Conservation (phyloP, 2,888 invertebrate species). For the Aporophyla nigra region DNA sequence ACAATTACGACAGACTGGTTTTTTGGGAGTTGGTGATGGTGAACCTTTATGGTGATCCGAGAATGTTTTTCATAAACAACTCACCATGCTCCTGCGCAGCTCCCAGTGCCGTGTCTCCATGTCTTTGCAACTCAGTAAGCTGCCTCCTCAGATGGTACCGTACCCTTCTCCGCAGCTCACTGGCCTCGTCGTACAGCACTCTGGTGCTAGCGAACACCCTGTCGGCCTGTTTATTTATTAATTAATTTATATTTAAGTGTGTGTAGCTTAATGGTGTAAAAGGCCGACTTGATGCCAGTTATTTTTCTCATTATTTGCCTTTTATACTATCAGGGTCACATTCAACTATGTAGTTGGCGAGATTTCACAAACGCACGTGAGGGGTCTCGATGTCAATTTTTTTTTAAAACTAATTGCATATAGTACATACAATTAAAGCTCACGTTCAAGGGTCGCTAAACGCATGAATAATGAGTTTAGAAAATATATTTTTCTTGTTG, state of each 20-base stretch:
- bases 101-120: conserved; percentile 93
- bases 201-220: conserved; percentile 84
- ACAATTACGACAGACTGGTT: neutral
- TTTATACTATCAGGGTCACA: neutral
- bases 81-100: conserved; percentile 93
- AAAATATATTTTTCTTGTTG: neutral
- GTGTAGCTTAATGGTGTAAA: neutral
- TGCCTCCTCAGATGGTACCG: conserved; percentile 89
- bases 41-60: neutral
- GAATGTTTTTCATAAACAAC: conserved; percentile 14
- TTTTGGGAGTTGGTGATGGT: neutral
- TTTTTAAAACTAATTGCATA: too few relatives aligned
- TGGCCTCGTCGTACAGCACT: conserved; percentile 87
- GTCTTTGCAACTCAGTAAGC: conserved; percentile 90
- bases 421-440: too few relatives aligned
- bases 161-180: conserved; percentile 86
- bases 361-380: neutral
- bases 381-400: neutral
- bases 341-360: neutral
- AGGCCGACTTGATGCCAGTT: too few relatives aligned
- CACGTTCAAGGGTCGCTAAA: neutral
- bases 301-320: too few relatives aligned
- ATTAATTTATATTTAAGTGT: neutral
- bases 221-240: conserved; percentile 72
- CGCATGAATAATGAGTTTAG: neutral